A percentile compares a stretch with the other conserved stretches of the same genome.
Conservation (phyloP, 2,797 vertebrate species). For the Syndactyla subalaris region DNA sequence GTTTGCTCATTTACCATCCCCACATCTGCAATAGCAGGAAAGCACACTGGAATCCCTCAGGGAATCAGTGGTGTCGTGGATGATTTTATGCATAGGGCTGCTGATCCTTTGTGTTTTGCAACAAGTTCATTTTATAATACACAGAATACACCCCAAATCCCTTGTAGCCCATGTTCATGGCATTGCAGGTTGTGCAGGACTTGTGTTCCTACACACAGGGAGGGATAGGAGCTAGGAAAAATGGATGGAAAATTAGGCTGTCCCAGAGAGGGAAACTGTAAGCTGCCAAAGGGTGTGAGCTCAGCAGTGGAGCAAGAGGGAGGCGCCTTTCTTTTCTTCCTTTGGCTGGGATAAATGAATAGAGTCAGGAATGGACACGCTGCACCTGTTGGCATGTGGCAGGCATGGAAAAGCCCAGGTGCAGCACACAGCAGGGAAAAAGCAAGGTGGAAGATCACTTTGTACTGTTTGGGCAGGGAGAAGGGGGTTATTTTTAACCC, state of each 20-base stretch:
- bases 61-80: neutral
- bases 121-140: fast-evolving
- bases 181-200: neutral
- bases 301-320: neutral
- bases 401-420: neutral
- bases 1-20: neutral
- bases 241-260: neutral
- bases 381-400: neutral
- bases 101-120: neutral
- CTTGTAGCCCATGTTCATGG: neutral
- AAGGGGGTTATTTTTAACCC: slow-evolving; percentile 17
- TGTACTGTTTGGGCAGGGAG: neutral
- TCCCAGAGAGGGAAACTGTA: neutral
- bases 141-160: neutral
- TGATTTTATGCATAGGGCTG: neutral
- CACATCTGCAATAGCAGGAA: neutral
- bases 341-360: neutral
- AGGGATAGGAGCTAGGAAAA: neutral
- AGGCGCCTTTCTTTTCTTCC: neutral
- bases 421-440: neutral
- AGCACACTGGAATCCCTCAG: neutral
- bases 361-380: neutral
- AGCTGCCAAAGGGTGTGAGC: neutral
- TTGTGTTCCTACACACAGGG: neutral
- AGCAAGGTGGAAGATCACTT: neutral